phyloP scores from a whole-genome alignment of 1,140 invertebrate species.

The Acromyrmex echinatior region DNA sequence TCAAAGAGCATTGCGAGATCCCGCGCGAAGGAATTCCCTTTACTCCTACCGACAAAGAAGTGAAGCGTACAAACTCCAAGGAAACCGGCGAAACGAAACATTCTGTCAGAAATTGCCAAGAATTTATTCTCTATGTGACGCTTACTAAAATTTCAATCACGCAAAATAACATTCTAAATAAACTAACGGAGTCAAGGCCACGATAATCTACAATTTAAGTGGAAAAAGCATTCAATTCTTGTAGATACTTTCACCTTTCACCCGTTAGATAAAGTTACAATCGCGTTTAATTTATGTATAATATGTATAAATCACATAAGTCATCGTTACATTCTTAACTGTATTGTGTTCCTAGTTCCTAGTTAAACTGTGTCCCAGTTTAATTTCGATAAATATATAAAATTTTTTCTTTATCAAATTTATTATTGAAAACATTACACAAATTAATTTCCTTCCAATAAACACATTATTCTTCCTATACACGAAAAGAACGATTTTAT shows the following conservation, averaged over 20 bases:
- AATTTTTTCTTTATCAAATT: neutral
- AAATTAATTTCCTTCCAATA: neutral
- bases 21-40: conserved; percentile 71
- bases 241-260: neutral
- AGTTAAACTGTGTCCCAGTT: neutral
- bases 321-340: neutral
- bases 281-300: neutral
- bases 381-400: neutral
- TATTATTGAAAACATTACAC: neutral
- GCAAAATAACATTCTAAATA: neutral
- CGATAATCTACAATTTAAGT: neutral
- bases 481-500: too few species aligned
- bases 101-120: conserved; percentile 41
- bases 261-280: neutral
- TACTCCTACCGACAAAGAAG: conserved; percentile 68
- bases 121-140: conserved; percentile 40
- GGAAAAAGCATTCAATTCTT: neutral
- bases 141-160: conserved; percentile 46
- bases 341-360: too few species aligned
- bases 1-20: conserved; percentile 74
- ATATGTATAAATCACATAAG: neutral
- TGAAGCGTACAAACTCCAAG: conserved; percentile 62
- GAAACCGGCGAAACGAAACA: conserved; percentile 65
- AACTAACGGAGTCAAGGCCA: neutral
- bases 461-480: neutral